phyloP scores from a whole-genome alignment of 2,113 vertebrate genomes.

The Odontophorus gujanensis region DNA sequence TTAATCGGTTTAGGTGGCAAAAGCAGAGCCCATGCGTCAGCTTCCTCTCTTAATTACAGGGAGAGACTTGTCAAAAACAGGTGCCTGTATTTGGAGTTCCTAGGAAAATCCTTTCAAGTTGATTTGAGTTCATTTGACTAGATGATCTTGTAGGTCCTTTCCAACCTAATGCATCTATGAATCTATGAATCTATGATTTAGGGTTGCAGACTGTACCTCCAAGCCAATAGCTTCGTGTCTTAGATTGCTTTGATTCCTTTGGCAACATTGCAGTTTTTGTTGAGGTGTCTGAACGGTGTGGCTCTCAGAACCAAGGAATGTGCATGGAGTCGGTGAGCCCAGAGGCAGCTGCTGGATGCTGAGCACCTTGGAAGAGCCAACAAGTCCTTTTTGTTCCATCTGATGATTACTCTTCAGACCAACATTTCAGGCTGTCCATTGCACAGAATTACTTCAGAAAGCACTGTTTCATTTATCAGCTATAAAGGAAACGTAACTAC shows the following conservation, averaged over 20 bases:
- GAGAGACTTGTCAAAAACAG: neutral
- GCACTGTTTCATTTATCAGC: neutral
- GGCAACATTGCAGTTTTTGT: neutral
- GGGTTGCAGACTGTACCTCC: neutral
- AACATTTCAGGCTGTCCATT: neutral
- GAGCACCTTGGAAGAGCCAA: neutral
- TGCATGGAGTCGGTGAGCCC: neutral
- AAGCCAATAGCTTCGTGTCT: neutral
- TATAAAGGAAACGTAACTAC: neutral
- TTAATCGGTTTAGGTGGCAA: neutral
- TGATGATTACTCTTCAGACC: neutral
- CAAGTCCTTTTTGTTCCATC: neutral
- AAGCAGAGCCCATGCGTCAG: slow-evolving; percentile 13
- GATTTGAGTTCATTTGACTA: no score
- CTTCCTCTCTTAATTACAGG: neutral
- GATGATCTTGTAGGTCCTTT: no score
- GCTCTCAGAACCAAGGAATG: neutral
- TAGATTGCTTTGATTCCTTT: neutral
- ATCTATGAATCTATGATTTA: no score
- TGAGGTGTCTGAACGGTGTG: neutral
- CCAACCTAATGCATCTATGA: no score
- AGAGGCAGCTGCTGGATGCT: neutral
- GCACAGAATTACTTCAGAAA: neutral
- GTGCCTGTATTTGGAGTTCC: neutral
- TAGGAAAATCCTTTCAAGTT: neutral